A percentile compares a stretch with the other conserved stretches of the same genome.
Evolutionary conservation across 2,797 vertebrate genomes (phyloP).

Genomic region (Molossus alvarezi): DNA sequence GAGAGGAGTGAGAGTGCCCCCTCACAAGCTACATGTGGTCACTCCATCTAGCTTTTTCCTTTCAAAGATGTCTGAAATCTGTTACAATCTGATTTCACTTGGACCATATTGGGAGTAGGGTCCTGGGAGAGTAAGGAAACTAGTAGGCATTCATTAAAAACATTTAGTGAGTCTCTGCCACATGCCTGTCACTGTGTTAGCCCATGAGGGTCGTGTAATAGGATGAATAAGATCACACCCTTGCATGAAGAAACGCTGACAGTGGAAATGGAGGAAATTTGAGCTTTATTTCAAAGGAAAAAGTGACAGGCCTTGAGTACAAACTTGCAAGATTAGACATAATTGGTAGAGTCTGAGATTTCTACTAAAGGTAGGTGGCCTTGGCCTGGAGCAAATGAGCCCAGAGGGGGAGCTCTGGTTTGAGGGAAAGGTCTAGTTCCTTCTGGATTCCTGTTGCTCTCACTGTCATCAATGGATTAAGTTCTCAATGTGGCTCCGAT

Average conservation of each 20-base stretch:
- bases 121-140: conserved; percentile 2
- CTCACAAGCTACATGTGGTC: not conserved
- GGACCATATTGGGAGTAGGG: not conserved
- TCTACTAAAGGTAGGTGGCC: conserved; percentile 37
- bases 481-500: not conserved
- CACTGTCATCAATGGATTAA: not conserved
- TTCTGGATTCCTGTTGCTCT: not conserved
- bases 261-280: conserved; percentile 45
- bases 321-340: conserved; percentile 11
- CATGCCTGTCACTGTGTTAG: not conserved
- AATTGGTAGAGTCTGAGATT: conserved; percentile 43
- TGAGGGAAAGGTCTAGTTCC: conserved; percentile 18
- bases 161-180: not conserved
- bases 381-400: conserved; percentile 9
- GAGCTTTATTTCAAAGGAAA: conserved; percentile 44
- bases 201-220: not conserved
- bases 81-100: conserved; percentile 60
- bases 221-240: not conserved
- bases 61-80: not conserved
- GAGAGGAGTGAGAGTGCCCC: not conserved
- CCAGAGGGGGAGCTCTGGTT: not conserved
- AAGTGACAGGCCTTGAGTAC: not conserved
- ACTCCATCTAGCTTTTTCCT: not conserved
- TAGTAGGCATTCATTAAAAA: conserved; percentile 26
- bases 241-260: conserved; percentile 9